Conservation (phyloP, 2,888 invertebrate species). For the Ophion costatus region DNA sequence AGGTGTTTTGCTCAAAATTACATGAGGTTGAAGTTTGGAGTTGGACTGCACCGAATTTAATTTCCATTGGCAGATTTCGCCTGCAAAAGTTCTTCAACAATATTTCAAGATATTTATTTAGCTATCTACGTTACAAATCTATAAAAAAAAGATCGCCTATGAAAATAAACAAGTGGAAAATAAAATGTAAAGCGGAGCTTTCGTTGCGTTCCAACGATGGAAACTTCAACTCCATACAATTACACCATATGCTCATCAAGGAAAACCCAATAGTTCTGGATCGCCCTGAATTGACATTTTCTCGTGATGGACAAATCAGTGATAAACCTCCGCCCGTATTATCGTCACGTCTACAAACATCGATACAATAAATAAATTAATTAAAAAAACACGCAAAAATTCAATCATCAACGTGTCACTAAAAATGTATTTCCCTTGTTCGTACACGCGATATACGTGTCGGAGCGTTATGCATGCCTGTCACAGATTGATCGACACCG, state of each 20-base stretch:
- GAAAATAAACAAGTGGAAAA: too few relatives aligned
- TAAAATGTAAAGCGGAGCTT: too few relatives aligned
- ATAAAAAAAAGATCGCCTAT: too few relatives aligned
- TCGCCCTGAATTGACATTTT: neutral
- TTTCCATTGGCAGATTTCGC: too few relatives aligned
- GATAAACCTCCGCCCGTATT: constrained; percentile 18
- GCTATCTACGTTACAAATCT: too few relatives aligned
- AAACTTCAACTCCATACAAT: too few relatives aligned
- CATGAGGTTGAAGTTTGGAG: too few relatives aligned
- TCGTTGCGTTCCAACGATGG: too few relatives aligned
- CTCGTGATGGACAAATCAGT: constrained; percentile 15
- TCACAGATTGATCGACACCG: neutral
- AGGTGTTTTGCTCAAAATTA: neutral
- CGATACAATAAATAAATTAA: neutral
- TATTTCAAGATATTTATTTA: too few relatives aligned
- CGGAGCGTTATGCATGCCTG: neutral
- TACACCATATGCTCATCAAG: neutral
- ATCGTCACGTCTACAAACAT: neutral
- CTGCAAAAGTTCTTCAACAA: too few relatives aligned
- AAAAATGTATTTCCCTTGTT: neutral
- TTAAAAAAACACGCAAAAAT: neutral
- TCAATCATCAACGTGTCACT: neutral
- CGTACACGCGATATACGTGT: neutral
- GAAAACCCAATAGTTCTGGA: neutral
- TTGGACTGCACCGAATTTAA: too few relatives aligned